Evolutionary conservation across 2,888 invertebrate species (phyloP), one percentile per base, ranked within the genome.

Genomic region (Drosophila maculinotata): DNA sequence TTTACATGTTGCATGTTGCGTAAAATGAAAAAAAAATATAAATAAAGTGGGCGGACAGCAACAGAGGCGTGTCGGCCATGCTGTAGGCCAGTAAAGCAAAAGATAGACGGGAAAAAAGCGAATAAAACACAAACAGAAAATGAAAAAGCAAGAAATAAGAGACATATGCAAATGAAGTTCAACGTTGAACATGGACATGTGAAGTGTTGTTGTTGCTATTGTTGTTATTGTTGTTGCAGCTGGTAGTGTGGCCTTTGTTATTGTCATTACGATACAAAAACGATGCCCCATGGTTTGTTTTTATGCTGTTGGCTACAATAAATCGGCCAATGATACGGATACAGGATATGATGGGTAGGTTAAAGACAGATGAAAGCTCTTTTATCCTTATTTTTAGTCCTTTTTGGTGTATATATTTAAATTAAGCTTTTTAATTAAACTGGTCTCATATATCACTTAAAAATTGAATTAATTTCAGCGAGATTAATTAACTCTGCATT

Each of bases 311-410:
- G 62, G 54, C 62, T 51, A 31, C 59, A 80, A 71, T 76, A 76
- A 77, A 66, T 77, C 75, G 48, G 62, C 15, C 57, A 44, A 57
- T 48, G 69, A 78, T 78, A 77, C 26, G 36, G 10, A 45, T 20
- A 41, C 51, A 44, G 51, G 23, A 63, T 45, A 56, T 30, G 39
- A 36, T 20, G 14, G 6, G 1, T 38, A 28, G 36, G 14, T 26
- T 52, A 52, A 57, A 63, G 38, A 25, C 17, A 39, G 31, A 38
- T 15, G 17, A 53, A 56, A 0, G 8, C 20, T 12, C n/a, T 12
- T 5, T 10, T 5, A n/a, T 7, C 4, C 15, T 3, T 6, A 6
- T 3, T 12, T 30, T 1, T 9, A 17, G 15, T n/a, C n/a, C n/a
- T n/a, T n/a, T n/a, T n/a, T n/a, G n/a, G n/a, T n/a, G n/a, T n/a